Evolutionary conservation across 2,888 invertebrate species (phyloP).

Genomic region (Sphecodes monilicornis): DNA sequence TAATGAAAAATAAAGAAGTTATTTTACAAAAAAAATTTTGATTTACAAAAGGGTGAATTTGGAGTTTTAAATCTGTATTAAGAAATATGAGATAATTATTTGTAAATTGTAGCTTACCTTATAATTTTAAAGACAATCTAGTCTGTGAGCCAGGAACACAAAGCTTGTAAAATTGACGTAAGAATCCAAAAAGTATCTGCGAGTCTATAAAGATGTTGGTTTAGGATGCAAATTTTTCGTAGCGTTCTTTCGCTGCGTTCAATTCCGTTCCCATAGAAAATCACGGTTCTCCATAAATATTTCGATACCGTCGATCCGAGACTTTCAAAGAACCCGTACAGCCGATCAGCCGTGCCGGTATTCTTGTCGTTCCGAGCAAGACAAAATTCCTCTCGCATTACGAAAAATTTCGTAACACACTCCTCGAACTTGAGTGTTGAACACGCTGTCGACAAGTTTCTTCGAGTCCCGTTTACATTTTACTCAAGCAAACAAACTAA

Average conservation of each 20-base stretch:
- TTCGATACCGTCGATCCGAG: slow-evolving; percentile 34
- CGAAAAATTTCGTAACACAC: slow-evolving; percentile 29
- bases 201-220: slow-evolving; percentile 74
- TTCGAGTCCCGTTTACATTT: not conserved
- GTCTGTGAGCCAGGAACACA: slow-evolving; percentile 53
- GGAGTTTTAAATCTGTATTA: no score
- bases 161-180: slow-evolving; percentile 74
- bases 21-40: no score
- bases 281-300: slow-evolving; percentile 49
- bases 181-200: slow-evolving; percentile 68
- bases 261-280: slow-evolving; percentile 53
- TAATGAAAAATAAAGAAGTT: no score
- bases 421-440: slow-evolving; percentile 1
- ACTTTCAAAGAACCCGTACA: slow-evolving; percentile 28
- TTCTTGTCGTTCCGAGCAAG: slow-evolving; percentile 19
- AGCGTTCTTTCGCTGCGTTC: slow-evolving; percentile 56
- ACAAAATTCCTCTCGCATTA: slow-evolving; percentile 35
- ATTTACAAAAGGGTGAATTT: no score
- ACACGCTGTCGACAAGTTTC: slow-evolving; percentile 31
- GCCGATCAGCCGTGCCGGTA: slow-evolving; percentile 24
- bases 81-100: no score
- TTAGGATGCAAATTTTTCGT: slow-evolving; percentile 70
- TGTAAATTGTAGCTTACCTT: no score
- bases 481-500: slow-evolving; percentile 12
- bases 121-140: no score